A percentile compares a stretch with the other conserved stretches of the same genome.
Evolutionary conservation across 2,797 vertebrate species (phyloP).

Genomic region (Chelidonichthys spinosus): DNA sequence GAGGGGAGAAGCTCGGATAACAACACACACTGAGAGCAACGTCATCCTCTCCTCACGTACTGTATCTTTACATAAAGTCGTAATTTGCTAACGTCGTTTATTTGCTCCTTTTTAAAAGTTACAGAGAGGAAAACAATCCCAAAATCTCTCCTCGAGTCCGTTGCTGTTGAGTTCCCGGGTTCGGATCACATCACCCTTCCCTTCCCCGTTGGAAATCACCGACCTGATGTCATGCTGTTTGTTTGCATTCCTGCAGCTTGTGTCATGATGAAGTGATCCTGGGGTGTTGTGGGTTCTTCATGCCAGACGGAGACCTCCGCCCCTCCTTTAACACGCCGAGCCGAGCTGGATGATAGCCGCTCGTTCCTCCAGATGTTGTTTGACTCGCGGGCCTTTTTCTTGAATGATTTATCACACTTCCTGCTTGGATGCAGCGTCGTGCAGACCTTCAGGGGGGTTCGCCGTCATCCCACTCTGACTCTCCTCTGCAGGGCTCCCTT

Average conservation of each 20-base stretch:
- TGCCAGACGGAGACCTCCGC: conserved; percentile 23
- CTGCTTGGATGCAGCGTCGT: conserved; percentile 55
- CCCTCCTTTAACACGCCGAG: conserved; percentile 36
- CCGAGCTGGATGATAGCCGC: conserved; percentile 45
- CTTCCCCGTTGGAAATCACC: conserved; percentile 40
- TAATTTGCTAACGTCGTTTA: no score
- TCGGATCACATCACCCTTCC: conserved; percentile 17
- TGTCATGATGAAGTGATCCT: conserved; percentile 50
- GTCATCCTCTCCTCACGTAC: no score
- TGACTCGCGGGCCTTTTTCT: conserved; percentile 58
- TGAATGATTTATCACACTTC: conserved; percentile 70
- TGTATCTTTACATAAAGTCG: no score
- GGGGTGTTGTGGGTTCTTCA: conserved; percentile 14
- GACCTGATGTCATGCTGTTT: conserved; percentile 46
- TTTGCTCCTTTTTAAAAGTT: neutral
- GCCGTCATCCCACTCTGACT: conserved; percentile 30
- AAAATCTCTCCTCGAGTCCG: neutral
- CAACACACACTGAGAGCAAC: no score
- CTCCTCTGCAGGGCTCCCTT: conserved; percentile 30
- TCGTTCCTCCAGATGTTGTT: conserved; percentile 64
- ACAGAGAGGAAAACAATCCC: neutral
- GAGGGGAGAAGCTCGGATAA: no score
- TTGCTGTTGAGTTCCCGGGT: neutral
- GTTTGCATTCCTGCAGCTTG: conserved; percentile 50
- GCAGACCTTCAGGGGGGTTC: conserved; percentile 40